These are phyloP conservation scores for Rhinogobio ventralis DNA, from an alignment of 2,797 vertebrate species.

Conservation along the genomic window DNA sequence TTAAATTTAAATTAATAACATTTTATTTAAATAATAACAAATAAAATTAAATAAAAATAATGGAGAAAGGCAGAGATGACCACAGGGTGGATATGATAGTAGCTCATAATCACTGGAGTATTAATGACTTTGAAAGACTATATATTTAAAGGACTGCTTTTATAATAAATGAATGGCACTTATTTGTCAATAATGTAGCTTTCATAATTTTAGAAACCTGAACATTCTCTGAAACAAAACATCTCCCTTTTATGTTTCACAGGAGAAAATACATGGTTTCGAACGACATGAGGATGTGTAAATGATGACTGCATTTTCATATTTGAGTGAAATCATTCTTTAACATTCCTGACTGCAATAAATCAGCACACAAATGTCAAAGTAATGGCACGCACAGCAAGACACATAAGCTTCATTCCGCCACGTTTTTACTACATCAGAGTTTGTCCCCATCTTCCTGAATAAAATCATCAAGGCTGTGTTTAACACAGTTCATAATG, in stretches of 20 bases:
- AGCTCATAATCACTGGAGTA: no score
- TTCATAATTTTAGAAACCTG: background rate
- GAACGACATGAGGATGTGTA: background rate
- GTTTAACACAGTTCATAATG: background rate
- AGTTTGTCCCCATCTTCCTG: background rate
- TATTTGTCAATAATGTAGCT: no score
- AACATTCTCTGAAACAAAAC: background rate
- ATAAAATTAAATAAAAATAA: no score
- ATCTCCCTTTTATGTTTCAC: background rate
- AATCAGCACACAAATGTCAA: background rate
- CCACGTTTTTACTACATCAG: background rate
- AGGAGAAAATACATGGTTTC: background rate
- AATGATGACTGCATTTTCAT: background rate
- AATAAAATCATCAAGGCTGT: background rate
- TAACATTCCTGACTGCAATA: background rate
- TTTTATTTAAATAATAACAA: no score
- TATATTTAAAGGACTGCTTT: no score
- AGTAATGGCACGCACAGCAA: background rate
- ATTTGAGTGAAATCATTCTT: background rate
- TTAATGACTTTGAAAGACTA: no score
- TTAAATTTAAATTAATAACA: no score
- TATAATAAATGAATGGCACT: no score
- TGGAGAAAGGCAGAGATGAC: no score
- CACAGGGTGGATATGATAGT: no score
- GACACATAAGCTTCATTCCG: background rate